phyloP scores from a whole-genome alignment of 2,888 invertebrate genomes.

The Drosophila mettleri region DNA sequence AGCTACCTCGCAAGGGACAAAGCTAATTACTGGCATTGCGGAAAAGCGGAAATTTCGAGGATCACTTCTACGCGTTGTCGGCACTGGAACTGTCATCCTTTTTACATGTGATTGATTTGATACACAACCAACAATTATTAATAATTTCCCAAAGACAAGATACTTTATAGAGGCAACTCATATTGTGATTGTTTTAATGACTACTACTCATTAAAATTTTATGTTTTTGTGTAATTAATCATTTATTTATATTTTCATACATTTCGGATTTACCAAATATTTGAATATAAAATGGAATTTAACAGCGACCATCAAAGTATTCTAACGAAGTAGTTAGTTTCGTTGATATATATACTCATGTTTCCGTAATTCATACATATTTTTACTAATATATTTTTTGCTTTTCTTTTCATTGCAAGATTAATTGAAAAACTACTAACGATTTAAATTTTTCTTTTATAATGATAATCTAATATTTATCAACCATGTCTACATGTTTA shows the following conservation, averaged over 20 bases:
- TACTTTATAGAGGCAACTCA: conserved; percentile 14
- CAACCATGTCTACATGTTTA: conserved; percentile 5
- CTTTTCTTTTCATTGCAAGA: conserved; percentile 12
- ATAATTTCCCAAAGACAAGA: conserved; percentile 7
- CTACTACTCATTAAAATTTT: conserved; percentile 25
- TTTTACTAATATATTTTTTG: conserved; percentile 24
- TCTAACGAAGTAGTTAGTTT: conserved; percentile 18
- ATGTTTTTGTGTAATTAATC: conserved; percentile 4
- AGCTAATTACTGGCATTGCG: no score
- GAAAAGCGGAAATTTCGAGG: no score
- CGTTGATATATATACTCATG: conserved; percentile 5
- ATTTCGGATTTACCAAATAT: conserved; percentile 23
- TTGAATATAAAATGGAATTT: conserved; percentile 40
- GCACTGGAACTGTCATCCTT: no score
- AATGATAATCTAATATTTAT: conserved; percentile 3
- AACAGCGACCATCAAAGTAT: conserved; percentile 48
- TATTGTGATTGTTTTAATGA: conserved; percentile 17
- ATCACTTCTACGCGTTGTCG: no score
- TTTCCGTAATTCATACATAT: conserved; percentile 3
- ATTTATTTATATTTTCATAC: conserved; percentile 12
- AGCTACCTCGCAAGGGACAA: no score
- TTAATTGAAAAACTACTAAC: conserved; percentile 36
- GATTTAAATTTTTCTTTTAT: conserved; percentile 24
- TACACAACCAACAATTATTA: conserved; percentile 14
- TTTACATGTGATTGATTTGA: conserved; percentile 27